Base-by-base conservation (phyloP, 2,888 invertebrate genomes). In the Dioctria rufipes region DNA sequence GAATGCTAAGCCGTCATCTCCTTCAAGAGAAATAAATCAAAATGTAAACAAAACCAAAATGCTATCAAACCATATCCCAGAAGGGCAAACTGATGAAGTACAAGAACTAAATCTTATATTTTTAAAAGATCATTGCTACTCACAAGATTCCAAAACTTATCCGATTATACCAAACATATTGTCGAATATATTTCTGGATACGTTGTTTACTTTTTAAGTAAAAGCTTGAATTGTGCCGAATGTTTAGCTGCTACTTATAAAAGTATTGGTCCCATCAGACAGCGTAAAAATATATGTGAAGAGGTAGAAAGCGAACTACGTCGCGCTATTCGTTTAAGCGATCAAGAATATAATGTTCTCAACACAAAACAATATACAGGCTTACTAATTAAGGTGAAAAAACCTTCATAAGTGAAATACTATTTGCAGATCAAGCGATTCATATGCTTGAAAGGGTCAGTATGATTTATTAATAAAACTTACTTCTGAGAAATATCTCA, bases 161-260 rank as follows among this genome's bases (percentile, higher is more conserved):
- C 78, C 8, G 66, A 78, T 9, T 78, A 46, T 46, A 37, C 49
- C 6, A 1, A 65, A 2, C 13, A 78, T 49, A 49, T 78, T 6
- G 46, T 78, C 6, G 46, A 63, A 11, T 25, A 25, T 25, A 25
- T 25, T 25, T 25, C 25, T 25, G 25, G 25, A 25, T 25, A 25
- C 2, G 25, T 78, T 13, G 66, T 66, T 65, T 65, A 5, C 0
- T 65, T 65, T 3, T 4, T 78, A 25, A 25, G 25, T 25, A 25
- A 25, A 25, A 25, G 3, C 5, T 6, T 78, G 4, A 4, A 49
- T 40, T 78, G 78, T 37, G 8, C 61, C 3, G 78, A 78, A 49
- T 78, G 78, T 65, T 43, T 78, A 49, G 8, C 49, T 42, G 78
- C 78, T 78, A 0, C 65, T n/a, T n/a, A n/a, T n/a, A n/a, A 63